Evolutionary conservation across 1,140 invertebrate genomes (phyloP), one percentile per base, ranked within the genome.

Genomic region (Pogonomyrmex barbatus): DNA sequence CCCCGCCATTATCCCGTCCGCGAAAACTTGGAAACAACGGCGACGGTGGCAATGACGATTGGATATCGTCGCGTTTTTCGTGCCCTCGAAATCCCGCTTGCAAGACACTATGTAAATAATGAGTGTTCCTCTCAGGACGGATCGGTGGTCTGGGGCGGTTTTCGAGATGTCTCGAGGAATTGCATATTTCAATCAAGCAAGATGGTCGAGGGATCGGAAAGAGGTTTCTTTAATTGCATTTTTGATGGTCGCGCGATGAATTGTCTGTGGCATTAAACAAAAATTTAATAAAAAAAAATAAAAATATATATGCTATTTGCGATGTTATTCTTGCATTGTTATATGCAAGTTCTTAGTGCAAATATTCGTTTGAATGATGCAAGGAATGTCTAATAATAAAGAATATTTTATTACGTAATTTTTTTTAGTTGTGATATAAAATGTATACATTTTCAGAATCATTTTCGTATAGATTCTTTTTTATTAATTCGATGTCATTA

Each of bases 1-100:
- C 14, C 14, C 82, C 24, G 88, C 88, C 73, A 89, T 89, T 89
- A 89, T 89, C 65, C 42, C 84, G 58, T 58, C 68, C 56, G 67
- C 84, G 88, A 70, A 89, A 89, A 89, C 88, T 89, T 89, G 45
- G 88, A 45, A 83, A 58, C 71, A 89, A 87, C 88, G 77, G 70
- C 63, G 58, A 67, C 60, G 52, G 1, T 52, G 78, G 60, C 70
- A 77, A 30, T 76, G 65, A 47, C 68, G 54, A 63, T 71, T 56
- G 50, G 5, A 75, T 83, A 30, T 30, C 68, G 79, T 30, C 68
- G 79, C 68, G 45, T 83, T 83, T 83, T 75, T 83, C 68, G 68
- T 73, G 54, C 5, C 17, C 63, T 56, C 77, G 62, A 79, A 50
- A 68, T 82, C 67, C 60, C 65, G 78, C 67, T 82, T 45, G 52